phyloP scores from a whole-genome alignment of 2,113 vertebrate species.

The Carassius carassius region DNA sequence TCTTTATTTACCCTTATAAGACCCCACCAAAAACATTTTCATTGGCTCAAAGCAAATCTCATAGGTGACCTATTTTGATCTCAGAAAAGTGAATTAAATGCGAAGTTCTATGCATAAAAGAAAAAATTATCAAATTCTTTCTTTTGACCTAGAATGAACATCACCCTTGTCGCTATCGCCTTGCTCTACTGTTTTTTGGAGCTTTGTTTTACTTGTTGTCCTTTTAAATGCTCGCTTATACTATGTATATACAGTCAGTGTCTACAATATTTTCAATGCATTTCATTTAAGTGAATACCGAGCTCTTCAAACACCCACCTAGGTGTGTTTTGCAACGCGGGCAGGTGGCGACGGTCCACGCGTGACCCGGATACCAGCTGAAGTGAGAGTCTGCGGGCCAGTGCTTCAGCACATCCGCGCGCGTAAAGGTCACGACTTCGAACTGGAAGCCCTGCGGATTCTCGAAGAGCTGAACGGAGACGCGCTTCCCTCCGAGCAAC shows the following conservation, averaged over 20 bases:
- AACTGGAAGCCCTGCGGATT: conserved; percentile 72
- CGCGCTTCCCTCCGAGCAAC: conserved; percentile 37
- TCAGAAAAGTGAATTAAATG: no score
- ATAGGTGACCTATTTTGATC: no score
- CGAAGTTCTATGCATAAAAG: no score
- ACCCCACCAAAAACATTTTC: no score
- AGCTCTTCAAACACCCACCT: conserved; percentile 53
- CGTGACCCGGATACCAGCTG: conserved; percentile 63
- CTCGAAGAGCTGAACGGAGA: conserved; percentile 64
- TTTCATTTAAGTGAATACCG: neutral
- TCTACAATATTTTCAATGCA: neutral
- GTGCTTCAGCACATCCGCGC: conserved; percentile 63
- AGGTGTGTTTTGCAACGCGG: conserved; percentile 61
- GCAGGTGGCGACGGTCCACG: conserved; percentile 67
- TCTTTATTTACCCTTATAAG: no score
- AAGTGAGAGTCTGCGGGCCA: conserved; percentile 70
- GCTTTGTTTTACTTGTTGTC: no score
- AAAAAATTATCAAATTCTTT: no score
- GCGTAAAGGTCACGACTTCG: conserved; percentile 69
- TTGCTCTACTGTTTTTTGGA: no score
- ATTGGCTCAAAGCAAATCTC: no score
- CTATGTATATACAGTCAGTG: neutral
- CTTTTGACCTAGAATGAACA: no score
- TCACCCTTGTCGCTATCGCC: no score
- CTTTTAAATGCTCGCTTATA: neutral